Base-by-base conservation (phyloP, 2,113 vertebrate species). In the Carassius gibelio region DNA sequence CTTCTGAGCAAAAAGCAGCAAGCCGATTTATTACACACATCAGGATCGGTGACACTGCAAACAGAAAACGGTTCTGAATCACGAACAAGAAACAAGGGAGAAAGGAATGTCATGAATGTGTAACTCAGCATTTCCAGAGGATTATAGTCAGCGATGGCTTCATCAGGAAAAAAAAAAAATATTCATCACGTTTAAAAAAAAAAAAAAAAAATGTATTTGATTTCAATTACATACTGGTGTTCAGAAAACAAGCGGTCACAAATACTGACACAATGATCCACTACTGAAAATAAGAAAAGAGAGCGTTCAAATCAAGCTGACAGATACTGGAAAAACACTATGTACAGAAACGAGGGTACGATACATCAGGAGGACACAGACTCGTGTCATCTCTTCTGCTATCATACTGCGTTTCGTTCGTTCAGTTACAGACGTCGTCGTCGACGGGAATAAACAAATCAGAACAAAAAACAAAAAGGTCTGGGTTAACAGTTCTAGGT, bases 221-320 rank as follows among this genome's bases (percentile, higher is more conserved):
- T 93, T 26, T 26, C 93, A 93, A 89, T 93, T 93, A 93, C 92
- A 93, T 92, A 94, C 87, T 92, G 93, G 92, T 94, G 93, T 92
- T 91, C 88, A 92, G 93, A 91, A 88, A 57, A 19, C 9, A 57
- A 88, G 91, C 92, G 84, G 87, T 93, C 93, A 93, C 93, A 91
- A 86, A 93, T 92, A 93, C 94, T 93, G 91, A 94, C 92, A 77
- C 92, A 77, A 93, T 86, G 88, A 93, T 89, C 89, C 89, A 94
- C 92, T 90, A 92, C 89, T 81, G 9, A 90, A 92, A 88, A 91
- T 91, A 93, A 90, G 88, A 92, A 91, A 92, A 91, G 87, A 91
- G 8, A 48, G 8, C 19, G 10, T 38, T 17, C 2, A 64, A 26
- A 50, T n/a, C 14, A 45, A 36, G 55, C 75, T 76, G 86, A 75